Conservation (phyloP, 2,797 vertebrate genomes). For the Urocyon cinereoargenteus region DNA sequence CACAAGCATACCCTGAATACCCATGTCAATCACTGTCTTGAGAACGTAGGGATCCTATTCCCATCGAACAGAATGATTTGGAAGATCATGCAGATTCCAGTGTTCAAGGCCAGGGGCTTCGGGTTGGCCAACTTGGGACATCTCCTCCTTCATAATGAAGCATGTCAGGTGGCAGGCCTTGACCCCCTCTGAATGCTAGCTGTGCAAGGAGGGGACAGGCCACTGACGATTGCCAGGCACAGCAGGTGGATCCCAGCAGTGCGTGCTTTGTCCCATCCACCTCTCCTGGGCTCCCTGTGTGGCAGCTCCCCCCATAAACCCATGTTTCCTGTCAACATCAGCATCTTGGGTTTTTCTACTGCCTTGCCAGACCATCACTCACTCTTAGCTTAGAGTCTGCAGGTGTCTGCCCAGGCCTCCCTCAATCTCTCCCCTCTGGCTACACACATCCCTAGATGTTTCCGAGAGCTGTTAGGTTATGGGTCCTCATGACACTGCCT, state of each 20-base stretch:
- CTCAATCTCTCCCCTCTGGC: no score
- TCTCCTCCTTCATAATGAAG: neutral
- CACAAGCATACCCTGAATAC: neutral
- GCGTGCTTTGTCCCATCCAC: neutral
- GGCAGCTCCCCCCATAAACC: no score
- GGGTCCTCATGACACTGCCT: neutral
- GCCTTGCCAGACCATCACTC: neutral
- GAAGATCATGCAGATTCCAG: neutral
- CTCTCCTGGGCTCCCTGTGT: neutral
- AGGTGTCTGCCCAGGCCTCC: no score
- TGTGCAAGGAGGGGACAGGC: neutral
- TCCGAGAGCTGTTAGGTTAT: no score
- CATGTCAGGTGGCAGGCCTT: neutral
- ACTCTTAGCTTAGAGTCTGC: neutral
- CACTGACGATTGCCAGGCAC: accelerated
- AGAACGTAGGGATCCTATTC: accelerated
- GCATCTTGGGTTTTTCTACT: neutral
- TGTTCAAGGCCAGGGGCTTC: neutral
- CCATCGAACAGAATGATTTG: neutral
- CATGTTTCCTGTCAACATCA: neutral
- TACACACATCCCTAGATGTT: neutral
- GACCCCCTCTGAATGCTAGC: no score
- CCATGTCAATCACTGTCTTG: accelerated
- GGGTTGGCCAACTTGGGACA: neutral
- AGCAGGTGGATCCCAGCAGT: neutral